These are phyloP conservation scores for Mus musculus DNA, from an alignment of 2,113 vertebrate species.

Conservation along the genomic window DNA sequence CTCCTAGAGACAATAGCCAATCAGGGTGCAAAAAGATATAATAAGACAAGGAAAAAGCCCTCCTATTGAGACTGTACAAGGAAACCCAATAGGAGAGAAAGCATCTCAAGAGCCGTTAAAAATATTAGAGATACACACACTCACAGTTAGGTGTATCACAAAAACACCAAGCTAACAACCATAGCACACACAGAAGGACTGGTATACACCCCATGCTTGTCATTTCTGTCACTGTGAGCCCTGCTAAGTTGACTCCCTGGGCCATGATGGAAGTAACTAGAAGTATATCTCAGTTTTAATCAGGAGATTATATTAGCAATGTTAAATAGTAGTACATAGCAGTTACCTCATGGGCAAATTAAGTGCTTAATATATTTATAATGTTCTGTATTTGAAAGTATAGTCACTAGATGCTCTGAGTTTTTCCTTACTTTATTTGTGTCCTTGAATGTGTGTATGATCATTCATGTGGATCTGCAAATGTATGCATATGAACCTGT, in stretches of 20 bases:
- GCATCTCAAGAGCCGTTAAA: too few relatives aligned
- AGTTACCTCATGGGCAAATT: background rate
- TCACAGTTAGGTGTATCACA: too few relatives aligned
- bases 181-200: too few relatives aligned
- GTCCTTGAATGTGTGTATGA: background rate
- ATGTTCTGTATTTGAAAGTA: background rate
- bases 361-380: background rate
- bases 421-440: background rate
- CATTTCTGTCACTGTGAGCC: too few relatives aligned
- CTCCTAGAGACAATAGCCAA: too few relatives aligned
- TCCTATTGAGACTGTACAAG: too few relatives aligned
- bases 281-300: background rate
- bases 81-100: too few relatives aligned
- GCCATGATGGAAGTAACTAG: background rate
- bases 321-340: background rate
- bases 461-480: background rate
- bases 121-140: too few relatives aligned
- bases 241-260: background rate
- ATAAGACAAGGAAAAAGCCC: too few relatives aligned
- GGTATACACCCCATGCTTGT: too few relatives aligned
- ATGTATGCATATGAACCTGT: background rate
- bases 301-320: background rate
- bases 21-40: too few relatives aligned
- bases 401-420: background rate
- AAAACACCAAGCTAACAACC: too few relatives aligned